These are phyloP conservation scores for Camarhynchus parvulus DNA, from an alignment of 2,113 vertebrate species.

Conservation along the genomic window DNA sequence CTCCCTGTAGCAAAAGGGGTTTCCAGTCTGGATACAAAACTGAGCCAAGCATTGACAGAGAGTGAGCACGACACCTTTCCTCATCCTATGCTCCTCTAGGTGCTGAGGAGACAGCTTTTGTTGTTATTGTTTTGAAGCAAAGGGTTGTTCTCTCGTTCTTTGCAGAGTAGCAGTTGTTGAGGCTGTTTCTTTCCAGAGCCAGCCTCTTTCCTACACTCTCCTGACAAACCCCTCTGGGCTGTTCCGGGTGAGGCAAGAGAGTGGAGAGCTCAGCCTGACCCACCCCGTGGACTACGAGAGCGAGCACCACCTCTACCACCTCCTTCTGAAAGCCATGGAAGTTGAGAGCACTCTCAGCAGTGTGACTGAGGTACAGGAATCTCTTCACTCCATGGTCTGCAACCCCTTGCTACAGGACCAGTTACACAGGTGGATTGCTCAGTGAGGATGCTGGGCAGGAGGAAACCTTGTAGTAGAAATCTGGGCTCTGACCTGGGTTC, in stretches of 20 bases:
- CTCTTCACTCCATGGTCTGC: background rate
- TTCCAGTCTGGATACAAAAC: background rate
- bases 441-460: background rate
- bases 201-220: conserved; percentile 80
- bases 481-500: background rate
- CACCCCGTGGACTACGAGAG: conserved; percentile 83
- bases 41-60: background rate
- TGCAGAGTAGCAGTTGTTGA: conserved; percentile 80
- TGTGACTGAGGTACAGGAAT: conserved; percentile 78
- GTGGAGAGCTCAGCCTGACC: conserved; percentile 82
- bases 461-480: background rate
- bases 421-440: background rate
- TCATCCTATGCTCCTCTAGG: background rate
- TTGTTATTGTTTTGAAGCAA: background rate
- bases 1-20: background rate
- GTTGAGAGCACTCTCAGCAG: conserved; percentile 81
- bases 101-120: background rate
- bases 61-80: background rate
- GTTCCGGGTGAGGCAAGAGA: conserved; percentile 84
- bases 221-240: conserved; percentile 84
- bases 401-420: rapidly evolving
- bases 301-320: conserved; percentile 82
- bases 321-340: conserved; percentile 84
- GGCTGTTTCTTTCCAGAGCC: conserved; percentile 88
- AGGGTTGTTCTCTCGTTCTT: background rate